A percentile compares a stretch with the other conserved stretches of the same genome.
Conservation (phyloP, 2,888 invertebrate species). For the Mythimna vitellina region DNA sequence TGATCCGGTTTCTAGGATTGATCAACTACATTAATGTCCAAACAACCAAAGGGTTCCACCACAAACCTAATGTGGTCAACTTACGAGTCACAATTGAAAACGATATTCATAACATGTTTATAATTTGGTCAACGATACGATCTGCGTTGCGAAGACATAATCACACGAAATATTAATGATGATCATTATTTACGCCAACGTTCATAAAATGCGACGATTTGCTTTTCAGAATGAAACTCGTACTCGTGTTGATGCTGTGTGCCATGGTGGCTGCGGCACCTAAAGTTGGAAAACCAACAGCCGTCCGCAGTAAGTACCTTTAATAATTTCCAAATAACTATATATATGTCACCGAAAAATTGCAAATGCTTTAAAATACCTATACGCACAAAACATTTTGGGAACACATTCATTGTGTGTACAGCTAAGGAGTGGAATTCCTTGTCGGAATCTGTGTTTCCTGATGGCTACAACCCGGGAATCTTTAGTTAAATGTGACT, state of each 20-base stretch:
- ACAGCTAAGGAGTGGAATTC: too few species aligned
- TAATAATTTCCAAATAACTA: not conserved
- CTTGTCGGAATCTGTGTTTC: too few species aligned
- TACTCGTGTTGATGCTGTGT: conserved; percentile 75
- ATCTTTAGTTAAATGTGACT: too few species aligned
- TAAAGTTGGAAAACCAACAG: conserved; percentile 54
- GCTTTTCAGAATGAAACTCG: conserved; percentile 80
- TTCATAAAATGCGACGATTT: conserved; percentile 45
- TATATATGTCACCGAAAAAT: too few species aligned
- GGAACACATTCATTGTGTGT: too few species aligned
- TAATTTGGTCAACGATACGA: conserved; percentile 53
- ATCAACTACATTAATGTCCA: not conserved
- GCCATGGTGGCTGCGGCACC: conserved; percentile 78
- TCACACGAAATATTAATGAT: conserved; percentile 40
- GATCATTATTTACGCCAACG: conserved; percentile 54
- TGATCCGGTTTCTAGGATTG: not conserved
- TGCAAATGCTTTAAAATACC: too few species aligned
- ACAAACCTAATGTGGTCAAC: conserved; percentile 6
- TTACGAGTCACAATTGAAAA: conserved; percentile 14
- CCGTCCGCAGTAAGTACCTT: conserved; percentile 58
- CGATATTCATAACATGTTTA: conserved; percentile 36
- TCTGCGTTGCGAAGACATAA: conserved; percentile 39
- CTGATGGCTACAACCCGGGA: too few species aligned
- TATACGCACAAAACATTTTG: too few species aligned
- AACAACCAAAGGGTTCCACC: not conserved